Evolutionary conservation across 2,888 invertebrate species (phyloP), one percentile per base, ranked within the genome.

Genomic region (Melipona beecheii): DNA sequence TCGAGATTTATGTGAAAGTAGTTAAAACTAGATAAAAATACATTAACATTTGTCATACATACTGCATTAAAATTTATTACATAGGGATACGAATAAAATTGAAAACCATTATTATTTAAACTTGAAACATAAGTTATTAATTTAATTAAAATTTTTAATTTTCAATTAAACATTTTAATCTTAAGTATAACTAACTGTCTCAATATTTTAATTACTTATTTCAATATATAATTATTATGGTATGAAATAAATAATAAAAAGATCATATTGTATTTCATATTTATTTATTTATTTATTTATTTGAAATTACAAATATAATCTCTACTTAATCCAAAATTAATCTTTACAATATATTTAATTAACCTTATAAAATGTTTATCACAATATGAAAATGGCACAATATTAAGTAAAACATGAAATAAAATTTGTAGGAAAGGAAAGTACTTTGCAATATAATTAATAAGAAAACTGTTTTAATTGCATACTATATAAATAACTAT

Each of bases 271-370:
- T 52, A 36, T 24, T 74, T 74, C 58, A 54, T 56, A 65, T 84
- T 69, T 76, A 65, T 79, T 79, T 62, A 19, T 73, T 79, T 62
- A 19, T 73, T 83, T 62, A 19, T 73, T 83, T 17, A 36, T 49
- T 83, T 58, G 9, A 65, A 73, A 36, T 56, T 21, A 43, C 31
- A 75, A 65, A 58, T 68, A 24, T 64, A 78, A 65, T 64, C n/a
- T 49, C 43, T 77, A 78, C 21, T 24, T 5, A 70, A 17, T 70
- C 49, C 54, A 78, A 21, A 27, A 69, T 66, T 31, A 76, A 60
- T 58, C 4, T 72, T 66, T 56, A 50, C 43, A 19, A 73, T 62
- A 65, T 43, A 43, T 43, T 43, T 43, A 43, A 43, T 43, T 43
- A 43, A 43, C 11, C 43, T 43, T 43, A 11, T 49, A 65, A 36